Evolutionary conservation across 2,113 vertebrate genomes (phyloP).

Genomic region (Hyaena hyaena): DNA sequence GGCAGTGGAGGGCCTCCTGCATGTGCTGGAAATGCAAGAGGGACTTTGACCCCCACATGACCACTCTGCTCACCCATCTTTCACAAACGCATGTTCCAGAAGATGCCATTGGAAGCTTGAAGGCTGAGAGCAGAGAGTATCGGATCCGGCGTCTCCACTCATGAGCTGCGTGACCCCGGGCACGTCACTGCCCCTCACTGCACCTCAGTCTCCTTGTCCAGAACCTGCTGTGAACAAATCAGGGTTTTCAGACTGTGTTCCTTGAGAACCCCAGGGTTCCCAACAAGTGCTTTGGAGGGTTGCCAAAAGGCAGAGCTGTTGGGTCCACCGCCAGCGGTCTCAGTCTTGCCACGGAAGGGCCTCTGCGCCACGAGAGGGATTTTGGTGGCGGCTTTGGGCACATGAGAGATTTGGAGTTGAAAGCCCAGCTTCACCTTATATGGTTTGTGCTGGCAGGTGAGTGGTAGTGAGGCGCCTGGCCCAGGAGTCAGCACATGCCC

Average conservation of each 20-base stretch:
- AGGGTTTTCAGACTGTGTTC: background rate
- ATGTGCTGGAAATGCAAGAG: background rate
- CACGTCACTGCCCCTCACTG: background rate
- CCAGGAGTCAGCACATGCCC: background rate
- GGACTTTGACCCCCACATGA: background rate
- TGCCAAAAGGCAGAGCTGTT: background rate
- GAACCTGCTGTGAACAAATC: background rate
- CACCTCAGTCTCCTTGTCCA: background rate
- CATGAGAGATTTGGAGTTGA: background rate
- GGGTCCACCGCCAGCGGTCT: background rate
- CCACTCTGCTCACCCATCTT: background rate
- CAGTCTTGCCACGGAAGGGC: background rate
- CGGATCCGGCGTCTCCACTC: background rate
- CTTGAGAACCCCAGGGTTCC: background rate
- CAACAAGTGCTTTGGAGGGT: accelerated
- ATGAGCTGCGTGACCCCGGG: background rate
- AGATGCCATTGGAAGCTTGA: background rate
- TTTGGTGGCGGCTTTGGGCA: background rate
- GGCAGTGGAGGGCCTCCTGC: background rate
- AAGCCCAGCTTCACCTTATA: background rate
- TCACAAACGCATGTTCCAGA: background rate
- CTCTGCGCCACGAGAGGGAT: background rate
- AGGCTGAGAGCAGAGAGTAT: accelerated
- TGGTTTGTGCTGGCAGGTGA: background rate
- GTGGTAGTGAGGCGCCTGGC: background rate